Evolutionary conservation across 2,888 invertebrate species (phyloP).

Genomic region (Furcula furcula): DNA sequence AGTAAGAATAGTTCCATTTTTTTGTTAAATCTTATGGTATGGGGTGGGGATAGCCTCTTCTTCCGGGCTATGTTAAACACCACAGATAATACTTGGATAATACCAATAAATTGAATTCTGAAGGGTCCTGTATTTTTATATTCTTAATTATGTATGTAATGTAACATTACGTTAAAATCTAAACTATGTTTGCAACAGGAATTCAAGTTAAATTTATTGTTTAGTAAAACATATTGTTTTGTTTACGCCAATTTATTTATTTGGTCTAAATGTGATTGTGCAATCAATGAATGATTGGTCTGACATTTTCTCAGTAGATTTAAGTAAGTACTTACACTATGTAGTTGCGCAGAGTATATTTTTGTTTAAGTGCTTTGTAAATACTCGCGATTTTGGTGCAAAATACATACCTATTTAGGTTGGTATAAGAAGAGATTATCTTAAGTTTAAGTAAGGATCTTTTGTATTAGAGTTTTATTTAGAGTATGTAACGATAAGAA

Average conservation of each 20-base stretch:
- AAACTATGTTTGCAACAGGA: too few species aligned
- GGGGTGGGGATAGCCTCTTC: too few species aligned
- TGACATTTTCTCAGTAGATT: constrained; percentile 3
- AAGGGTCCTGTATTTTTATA: too few species aligned
- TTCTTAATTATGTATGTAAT: too few species aligned
- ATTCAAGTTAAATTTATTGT: too few species aligned
- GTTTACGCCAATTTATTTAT: not conserved
- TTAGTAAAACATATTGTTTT: too few species aligned
- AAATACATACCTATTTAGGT: constrained; percentile 5
- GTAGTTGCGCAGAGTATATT: constrained; percentile 6
- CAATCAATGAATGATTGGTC: constrained; percentile 10
- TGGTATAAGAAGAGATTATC: constrained; percentile 19
- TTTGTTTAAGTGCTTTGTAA: constrained; percentile 21
- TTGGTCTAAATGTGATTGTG: constrained; percentile 6
- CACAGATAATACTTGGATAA: too few species aligned
- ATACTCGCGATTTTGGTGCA: constrained; percentile 27
- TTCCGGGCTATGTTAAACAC: too few species aligned
- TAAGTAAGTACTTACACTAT: constrained; percentile 13
- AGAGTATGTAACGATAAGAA: constrained; percentile 12
- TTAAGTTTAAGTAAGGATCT: constrained; percentile 17
- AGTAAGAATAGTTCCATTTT: too few species aligned
- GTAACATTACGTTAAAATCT: too few species aligned
- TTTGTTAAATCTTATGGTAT: too few species aligned
- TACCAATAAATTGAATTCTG: too few species aligned
- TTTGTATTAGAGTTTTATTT: constrained; percentile 29